Evolutionary conservation across 2,888 invertebrate genomes (phyloP).

Genomic region (Copidosoma aretas): DNA sequence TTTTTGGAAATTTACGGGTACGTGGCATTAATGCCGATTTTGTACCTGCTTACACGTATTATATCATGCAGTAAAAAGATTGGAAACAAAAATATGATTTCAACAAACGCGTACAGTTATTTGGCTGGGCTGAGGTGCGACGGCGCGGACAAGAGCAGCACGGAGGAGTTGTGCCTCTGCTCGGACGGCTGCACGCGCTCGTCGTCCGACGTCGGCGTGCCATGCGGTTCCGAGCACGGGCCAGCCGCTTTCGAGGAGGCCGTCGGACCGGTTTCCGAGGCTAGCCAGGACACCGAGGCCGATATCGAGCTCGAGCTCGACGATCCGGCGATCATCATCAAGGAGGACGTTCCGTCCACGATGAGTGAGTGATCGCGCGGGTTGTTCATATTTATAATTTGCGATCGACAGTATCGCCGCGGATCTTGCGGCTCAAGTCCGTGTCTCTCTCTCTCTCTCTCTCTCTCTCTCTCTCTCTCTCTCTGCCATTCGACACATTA

Average conservation of each 20-base stretch:
- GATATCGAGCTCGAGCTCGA: conserved; percentile 48
- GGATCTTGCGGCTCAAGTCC: too few species aligned
- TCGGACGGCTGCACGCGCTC: conserved; percentile 4
- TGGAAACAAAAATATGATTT: too few species aligned
- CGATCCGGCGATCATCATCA: conserved; percentile 44
- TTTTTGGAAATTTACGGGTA: conserved; percentile 67
- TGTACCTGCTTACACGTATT: neutral
- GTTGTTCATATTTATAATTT: neutral
- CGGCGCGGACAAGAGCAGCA: conserved; percentile 46
- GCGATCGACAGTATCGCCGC: too few species aligned
- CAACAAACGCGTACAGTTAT: conserved; percentile 48
- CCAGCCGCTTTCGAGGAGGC: neutral
- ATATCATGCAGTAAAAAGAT: too few species aligned
- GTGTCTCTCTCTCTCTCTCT: too few species aligned
- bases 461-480: too few species aligned
- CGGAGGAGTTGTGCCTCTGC: conserved; percentile 44
- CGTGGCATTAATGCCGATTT: conserved; percentile 10
- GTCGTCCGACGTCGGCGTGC: neutral
- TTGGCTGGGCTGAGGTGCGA: conserved; percentile 56
- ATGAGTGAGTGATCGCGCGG: conserved; percentile 44
- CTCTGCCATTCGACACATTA: too few species aligned
- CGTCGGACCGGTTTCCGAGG: conserved; percentile 9
- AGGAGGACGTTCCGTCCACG: conserved; percentile 47
- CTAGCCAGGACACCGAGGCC: conserved; percentile 52
- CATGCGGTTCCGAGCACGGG: neutral